Evolutionary conservation across 2,113 vertebrate species (phyloP), one percentile per base, ranked within the genome.

Genomic region (Saccopteryx leptura): DNA sequence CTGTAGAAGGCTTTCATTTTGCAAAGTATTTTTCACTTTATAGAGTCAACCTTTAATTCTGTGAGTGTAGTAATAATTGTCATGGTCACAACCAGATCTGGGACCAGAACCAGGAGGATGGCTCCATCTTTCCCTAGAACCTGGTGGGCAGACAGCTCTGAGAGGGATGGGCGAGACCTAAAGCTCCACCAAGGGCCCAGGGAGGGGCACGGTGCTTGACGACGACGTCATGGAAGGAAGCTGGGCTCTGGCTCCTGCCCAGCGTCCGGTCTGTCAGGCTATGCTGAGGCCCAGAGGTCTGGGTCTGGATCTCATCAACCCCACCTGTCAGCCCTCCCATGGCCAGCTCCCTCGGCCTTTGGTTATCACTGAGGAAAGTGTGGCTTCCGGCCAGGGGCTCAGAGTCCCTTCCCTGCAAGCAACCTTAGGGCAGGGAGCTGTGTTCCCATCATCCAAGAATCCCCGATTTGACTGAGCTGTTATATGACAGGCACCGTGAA

Each of bases 261-360:
- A 26, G 63, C 31, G 9, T 88, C 88, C 46, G 10, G 54, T 90
- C 96, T 84, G 68, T 68, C 21, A 1, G 68, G n/a, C 80, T 69
- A 7, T 26, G 50, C 33, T 1, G 60, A 63, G 71, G n/a, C 71
- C n/a, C 85, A 24, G 50, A 26, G 50, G 61, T 56, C 39, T 17
- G 76, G n/a, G 63, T 88, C 94, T 97, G 97, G 87, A 96, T 88
- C 68, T 88, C 79, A 48, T 96, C 95, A 97, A 63, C 75, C 48
- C 93, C 96, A 93, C 95, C 95, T 96, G 96, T 88, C 92, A 96
- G 66, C 31, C 72, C 69, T 90, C 60, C 50, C 52, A n/a, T 19
- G 52, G 93, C 80, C 7, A 0, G 93, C 74, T 58, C 0, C 2
- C 17, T 56, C 56, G 79, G 63, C 90, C 81, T 68, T 74, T 2